Conservation (phyloP, 2,888 invertebrate species). For the Brachypterus glaber region DNA sequence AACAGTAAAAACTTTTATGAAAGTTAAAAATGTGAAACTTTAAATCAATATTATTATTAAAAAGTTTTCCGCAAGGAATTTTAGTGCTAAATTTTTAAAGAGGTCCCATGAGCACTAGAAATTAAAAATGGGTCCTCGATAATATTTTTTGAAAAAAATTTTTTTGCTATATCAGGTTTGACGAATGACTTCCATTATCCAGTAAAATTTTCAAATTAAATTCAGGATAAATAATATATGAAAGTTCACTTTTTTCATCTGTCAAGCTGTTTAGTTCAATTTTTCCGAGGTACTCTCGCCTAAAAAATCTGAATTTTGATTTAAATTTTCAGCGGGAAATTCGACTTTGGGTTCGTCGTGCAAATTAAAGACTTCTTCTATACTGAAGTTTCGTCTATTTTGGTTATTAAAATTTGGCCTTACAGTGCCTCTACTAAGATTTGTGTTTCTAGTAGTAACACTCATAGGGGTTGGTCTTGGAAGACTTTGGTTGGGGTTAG, state of each 20-base stretch:
- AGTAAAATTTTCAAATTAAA: constrained; percentile 8
- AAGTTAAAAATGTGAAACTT: constrained; percentile 15
- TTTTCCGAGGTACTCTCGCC: constrained; percentile 7
- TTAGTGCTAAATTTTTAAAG: background rate
- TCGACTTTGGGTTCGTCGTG: constrained; percentile 7
- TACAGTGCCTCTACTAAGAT: too few species aligned
- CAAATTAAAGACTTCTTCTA: constrained; percentile 7
- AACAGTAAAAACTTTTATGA: constrained; percentile 19
- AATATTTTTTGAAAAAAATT: constrained; percentile 3
- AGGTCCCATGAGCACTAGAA: constrained; percentile 5
- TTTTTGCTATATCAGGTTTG: constrained; percentile 10
- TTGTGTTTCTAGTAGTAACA: constrained; percentile 8
- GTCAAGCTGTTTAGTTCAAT: constrained; percentile 7
- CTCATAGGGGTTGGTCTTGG: constrained; percentile 6
- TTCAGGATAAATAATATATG: constrained; percentile 4
- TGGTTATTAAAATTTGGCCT: constrained; percentile 2
- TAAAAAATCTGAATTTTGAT: constrained; percentile 12
- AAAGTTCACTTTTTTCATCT: constrained; percentile 2
- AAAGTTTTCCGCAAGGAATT: constrained; percentile 7
- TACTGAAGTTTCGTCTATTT: constrained; percentile 5
- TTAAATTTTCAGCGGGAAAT: background rate
- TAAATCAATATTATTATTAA: constrained; percentile 1
- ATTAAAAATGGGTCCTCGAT: constrained; percentile 5
- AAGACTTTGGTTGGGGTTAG: constrained; percentile 7
- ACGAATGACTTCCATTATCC: constrained; percentile 18